Evolutionary conservation across 2,797 vertebrate genomes (phyloP).

Genomic region (Scomberomorus guttatus): DNA sequence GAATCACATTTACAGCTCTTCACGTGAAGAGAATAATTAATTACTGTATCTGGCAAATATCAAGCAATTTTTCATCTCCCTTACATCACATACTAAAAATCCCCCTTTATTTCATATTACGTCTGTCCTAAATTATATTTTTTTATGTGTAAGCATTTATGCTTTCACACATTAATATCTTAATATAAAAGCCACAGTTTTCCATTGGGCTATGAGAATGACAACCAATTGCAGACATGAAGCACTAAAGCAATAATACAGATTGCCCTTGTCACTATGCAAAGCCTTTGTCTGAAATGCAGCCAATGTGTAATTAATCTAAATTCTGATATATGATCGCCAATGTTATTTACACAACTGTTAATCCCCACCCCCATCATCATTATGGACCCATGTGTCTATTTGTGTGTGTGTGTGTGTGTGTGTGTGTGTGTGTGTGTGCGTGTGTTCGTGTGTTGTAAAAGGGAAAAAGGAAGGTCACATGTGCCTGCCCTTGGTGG

Average conservation of each 20-base stretch:
- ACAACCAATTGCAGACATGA: conserved; percentile 20
- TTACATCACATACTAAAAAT: background rate
- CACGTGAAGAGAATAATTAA: background rate
- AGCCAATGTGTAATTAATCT: conserved; percentile 58
- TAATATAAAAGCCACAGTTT: background rate
- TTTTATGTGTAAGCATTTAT: background rate
- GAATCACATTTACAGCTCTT: background rate
- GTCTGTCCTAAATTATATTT: background rate
- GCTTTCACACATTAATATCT: conserved; percentile 1
- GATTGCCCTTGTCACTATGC: conserved; percentile 27
- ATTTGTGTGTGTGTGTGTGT: conserved; percentile 28
- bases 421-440: conserved; percentile 45
- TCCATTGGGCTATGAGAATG: background rate
- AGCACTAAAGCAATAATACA: conserved; percentile 48
- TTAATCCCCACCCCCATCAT: conserved; percentile 31
- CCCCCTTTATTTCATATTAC: background rate
- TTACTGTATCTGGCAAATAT: background rate
- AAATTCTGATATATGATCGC: conserved; percentile 66
- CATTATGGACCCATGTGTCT: conserved; percentile 29
- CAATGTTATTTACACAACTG: conserved; percentile 55
- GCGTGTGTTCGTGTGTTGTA: conserved; percentile 39
- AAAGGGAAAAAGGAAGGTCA: conserved; percentile 56
- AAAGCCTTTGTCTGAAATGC: conserved; percentile 38
- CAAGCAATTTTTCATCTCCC: background rate
- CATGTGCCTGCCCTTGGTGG: conserved; percentile 50